A percentile compares a stretch with the other conserved stretches of the same genome.
Evolutionary conservation across 2,113 vertebrate species (phyloP).

Genomic region (Brienomyrus longianalis): DNA sequence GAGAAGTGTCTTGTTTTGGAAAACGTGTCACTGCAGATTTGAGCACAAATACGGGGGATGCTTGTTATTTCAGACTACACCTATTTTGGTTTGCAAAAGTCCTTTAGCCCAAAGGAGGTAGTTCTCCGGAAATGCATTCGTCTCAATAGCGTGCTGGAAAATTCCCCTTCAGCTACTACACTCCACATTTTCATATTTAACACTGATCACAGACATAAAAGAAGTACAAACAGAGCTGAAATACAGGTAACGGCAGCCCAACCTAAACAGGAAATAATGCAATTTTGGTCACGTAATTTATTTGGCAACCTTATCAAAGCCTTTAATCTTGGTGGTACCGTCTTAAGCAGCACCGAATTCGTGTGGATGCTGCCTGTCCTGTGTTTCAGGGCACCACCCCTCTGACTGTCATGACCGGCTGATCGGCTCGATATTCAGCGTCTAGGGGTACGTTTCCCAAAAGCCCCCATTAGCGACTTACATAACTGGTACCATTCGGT

Average conservation of each 20-base stretch:
- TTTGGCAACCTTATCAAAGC: neutral
- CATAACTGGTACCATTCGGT: neutral
- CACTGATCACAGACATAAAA: neutral
- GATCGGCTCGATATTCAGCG: neutral
- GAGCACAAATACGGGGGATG: neutral
- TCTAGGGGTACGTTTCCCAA: neutral
- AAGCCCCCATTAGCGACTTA: neutral
- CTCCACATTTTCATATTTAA: neutral
- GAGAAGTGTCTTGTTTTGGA: neutral
- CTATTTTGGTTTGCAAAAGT: neutral
- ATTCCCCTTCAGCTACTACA: neutral
- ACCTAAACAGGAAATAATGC: neutral
- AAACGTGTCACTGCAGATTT: neutral
- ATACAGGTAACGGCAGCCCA: neutral
- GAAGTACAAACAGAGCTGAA: neutral
- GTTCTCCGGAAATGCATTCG: neutral
- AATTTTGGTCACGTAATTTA: neutral
- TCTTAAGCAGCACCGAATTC: neutral
- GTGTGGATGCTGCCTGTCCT: neutral
- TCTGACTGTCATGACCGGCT: neutral
- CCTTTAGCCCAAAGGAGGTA: neutral
- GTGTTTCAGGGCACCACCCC: neutral
- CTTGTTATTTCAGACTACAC: neutral
- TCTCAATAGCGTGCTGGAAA: neutral
- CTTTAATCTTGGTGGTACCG: neutral